Base-by-base conservation (phyloP, 2,888 invertebrate genomes). In the Andricus quercusramuli region DNA sequence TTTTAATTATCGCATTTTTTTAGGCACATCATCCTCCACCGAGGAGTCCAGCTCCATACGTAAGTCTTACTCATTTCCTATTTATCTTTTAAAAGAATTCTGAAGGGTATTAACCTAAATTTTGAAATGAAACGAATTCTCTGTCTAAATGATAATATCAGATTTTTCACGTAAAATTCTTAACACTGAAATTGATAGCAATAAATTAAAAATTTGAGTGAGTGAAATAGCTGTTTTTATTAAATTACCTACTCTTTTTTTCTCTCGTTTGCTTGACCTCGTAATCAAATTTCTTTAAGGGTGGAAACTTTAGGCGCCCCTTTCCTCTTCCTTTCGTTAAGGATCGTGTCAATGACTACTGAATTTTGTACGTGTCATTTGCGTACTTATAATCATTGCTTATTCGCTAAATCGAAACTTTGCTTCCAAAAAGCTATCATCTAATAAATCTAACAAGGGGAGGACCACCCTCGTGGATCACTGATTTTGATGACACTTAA, bases 321-420 rank as follows among this genome's bases (percentile, higher is more conserved):
- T 91, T 91, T 85, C 90, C 90, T 83, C 91, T 91, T 85, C 90
- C 91, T 91, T 91, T 90, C 87, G 86, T 90, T 86, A 91, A 91
- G 91, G 91, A 90, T 88, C 88, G 87, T 86, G 87, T 90, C 91
- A 91, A 90, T 89, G 86, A 86, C 86, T 87, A 85, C 84, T 80
- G 81, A 82, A 79, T 82, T 84, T 89, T 88, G 90, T 90, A 90
- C 86, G 90, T 91, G 85, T 78, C 20, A 74, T 56, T 56, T 56
- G 74, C 56, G 74, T 74, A 74, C 56, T 74, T 74, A 20, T 56
- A 56, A 74, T 56, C 29, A 11, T 51, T 51, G 74, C 74, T 74
- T 74, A 74, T 74, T 74, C 74, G 74, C 74, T 74, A 74, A 74
- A 32, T 56, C n/a, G 2, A 47, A 74, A 74, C 56, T 37, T 56